Base-by-base conservation (phyloP, 2,113 vertebrate species). In the Hypomesus transpacificus region DNA sequence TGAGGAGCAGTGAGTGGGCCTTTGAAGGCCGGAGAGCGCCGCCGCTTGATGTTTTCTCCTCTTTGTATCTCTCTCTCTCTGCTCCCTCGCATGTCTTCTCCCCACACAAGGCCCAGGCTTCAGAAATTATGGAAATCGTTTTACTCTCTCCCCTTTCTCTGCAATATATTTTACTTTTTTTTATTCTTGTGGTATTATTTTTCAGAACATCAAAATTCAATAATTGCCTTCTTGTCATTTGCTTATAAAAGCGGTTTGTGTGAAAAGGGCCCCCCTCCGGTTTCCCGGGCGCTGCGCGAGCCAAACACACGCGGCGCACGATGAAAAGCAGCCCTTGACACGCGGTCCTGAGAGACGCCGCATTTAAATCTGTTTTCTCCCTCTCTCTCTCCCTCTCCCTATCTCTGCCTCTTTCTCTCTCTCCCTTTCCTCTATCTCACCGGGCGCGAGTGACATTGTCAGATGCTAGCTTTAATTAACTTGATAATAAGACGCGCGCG, bases 401-500 rank as follows among this genome's bases (percentile, higher is more conserved):
- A 5, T 46, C 7, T 46, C 9, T 46, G 1, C 39, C 39, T 46
- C 31, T 7, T 34, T 34, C 39, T 46, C 8, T 46, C 39, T 46
- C 39, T 46, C 39, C 39, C 39, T 11, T 46, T 46, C 39, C 39
- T 46, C 39, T 46, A 46, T 46, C 13, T 46, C 39, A 9, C 39
- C 39, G 8, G 39, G 39, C 39, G 39, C 94, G 94, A 95, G 94
- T 96, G 96, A 96, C 96, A 96, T 96, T 98, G 96, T 97, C 95
- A 96, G 94, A 96, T 95, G 94, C 93, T 92, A 89, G 92, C 95
- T 99, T 97, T 98, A 98, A 98, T 99, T 97, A 98, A 98, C 95
- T 95, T 93, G 94, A 96, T 96, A 96, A 99, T 96, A 96, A 96
- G 95, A 94, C 93, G 93, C 93, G 94, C 95, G 95, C 93, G 86